A percentile compares a stretch with the other conserved stretches of the same genome.
Conservation (phyloP, 2,113 vertebrate species). For the Peromyscus californicus region DNA sequence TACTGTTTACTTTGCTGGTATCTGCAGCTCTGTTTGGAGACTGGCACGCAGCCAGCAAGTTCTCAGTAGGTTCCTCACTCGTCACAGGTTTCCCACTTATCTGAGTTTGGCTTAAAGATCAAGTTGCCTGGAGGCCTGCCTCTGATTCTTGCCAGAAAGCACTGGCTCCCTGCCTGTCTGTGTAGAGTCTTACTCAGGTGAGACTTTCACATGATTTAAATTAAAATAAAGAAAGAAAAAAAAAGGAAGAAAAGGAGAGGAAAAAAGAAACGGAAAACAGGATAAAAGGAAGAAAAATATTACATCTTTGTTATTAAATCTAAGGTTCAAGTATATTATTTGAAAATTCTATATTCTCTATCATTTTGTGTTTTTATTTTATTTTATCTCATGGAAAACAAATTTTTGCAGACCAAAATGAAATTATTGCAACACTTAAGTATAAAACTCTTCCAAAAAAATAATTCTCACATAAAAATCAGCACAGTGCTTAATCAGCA, state of each 20-base stretch:
- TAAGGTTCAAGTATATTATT: background rate
- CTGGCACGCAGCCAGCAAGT: slow-evolving; percentile 25
- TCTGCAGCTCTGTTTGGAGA: slow-evolving; percentile 20
- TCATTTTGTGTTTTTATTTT: background rate
- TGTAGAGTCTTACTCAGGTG: slow-evolving; percentile 11
- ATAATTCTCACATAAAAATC: slow-evolving; percentile 32
- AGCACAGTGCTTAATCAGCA: background rate
- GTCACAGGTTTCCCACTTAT: slow-evolving; percentile 28
- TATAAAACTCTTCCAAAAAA: slow-evolving; percentile 21
- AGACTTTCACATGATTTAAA: slow-evolving; percentile 50
- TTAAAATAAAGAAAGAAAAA: background rate
- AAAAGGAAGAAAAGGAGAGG: background rate
- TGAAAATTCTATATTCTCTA: slow-evolving; percentile 26
- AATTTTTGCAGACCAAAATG: background rate
- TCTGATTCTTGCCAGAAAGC: slow-evolving; percentile 2
- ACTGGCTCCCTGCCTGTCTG: background rate
- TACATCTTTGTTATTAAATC: background rate
- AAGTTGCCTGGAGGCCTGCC: slow-evolving; percentile 53
- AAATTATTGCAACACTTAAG: slow-evolving; percentile 22
- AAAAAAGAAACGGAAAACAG: background rate
- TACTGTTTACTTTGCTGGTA: slow-evolving; percentile 30
- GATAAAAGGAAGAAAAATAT: background rate
- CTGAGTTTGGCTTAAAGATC: slow-evolving; percentile 59
- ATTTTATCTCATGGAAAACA: slow-evolving; percentile 18
- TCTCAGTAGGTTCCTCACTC: slow-evolving; percentile 28